Percentiles rank a stretch among this genome's conserved stretches.
These are phyloP conservation scores for Pomacea maculata DNA, from an alignment of 1,140 invertebrate genomes.

Conservation along the genomic window DNA sequence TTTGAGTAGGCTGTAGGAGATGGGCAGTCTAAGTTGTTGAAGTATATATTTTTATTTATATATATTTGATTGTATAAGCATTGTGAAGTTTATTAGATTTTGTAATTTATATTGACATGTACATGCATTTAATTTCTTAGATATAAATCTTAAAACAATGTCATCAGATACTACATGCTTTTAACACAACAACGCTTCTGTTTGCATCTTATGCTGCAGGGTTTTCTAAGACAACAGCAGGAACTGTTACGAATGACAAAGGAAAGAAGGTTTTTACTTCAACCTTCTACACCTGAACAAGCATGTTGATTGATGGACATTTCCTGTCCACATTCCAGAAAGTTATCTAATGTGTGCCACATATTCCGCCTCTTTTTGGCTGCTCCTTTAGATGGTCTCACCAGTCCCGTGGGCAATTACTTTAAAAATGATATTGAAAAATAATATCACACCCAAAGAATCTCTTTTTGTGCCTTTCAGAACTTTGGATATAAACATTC, in stretches of 20 bases:
- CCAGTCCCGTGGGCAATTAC: not conserved
- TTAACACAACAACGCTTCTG: not conserved
- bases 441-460: not conserved
- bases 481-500: too few species aligned
- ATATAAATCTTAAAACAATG: not conserved
- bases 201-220: constrained; percentile 7
- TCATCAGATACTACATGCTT: not conserved
- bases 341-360: not conserved
- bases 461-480: not conserved
- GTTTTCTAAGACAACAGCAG: constrained; percentile 14
- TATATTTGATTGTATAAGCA: too few species aligned
- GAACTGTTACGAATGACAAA: constrained; percentile 9
- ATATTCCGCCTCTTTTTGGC: not conserved
- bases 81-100: too few species aligned
- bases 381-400: not conserved
- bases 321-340: not conserved
- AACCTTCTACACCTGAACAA: constrained; percentile 16
- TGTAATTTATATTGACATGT: too few species aligned
- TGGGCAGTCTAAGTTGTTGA: too few species aligned
- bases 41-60: too few species aligned
- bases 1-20: too few species aligned
- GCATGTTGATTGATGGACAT: not conserved
- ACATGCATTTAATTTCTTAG: too few species aligned
- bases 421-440: not conserved
- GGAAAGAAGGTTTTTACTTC: constrained; percentile 23